Evolutionary conservation across 2,113 vertebrate species (phyloP).

Genomic region (Axis porcinus): DNA sequence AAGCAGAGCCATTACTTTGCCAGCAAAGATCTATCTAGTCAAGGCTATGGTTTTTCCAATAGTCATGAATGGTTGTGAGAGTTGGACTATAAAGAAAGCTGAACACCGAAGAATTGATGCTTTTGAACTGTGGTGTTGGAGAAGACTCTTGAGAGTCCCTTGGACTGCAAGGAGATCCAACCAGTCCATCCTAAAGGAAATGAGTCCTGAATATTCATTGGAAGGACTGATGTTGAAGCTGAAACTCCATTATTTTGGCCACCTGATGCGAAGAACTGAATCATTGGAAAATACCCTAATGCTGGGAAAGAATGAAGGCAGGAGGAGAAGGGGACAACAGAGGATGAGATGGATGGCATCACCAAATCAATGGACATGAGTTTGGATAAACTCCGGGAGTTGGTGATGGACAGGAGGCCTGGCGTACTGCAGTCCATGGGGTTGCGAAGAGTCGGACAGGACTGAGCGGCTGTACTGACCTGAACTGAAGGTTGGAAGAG

Average conservation of each 20-base stretch:
- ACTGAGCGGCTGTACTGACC: not conserved
- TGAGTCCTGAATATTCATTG: not conserved
- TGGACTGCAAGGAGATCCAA: not conserved
- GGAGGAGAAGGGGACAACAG: not conserved
- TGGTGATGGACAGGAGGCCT: not conserved
- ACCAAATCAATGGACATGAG: not conserved
- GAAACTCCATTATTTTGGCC: not conserved
- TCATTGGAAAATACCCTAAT: not conserved
- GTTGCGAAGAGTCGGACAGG: not conserved
- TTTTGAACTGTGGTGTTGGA: not conserved
- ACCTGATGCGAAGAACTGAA: not conserved
- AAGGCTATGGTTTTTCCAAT: not conserved
- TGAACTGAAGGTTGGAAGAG: not conserved
- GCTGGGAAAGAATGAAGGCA: rapidly evolving
- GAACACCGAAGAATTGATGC: not conserved
- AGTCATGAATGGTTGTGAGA: not conserved
- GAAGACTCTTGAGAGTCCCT: not conserved
- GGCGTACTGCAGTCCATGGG: rapidly evolving
- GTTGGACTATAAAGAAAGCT: not conserved
- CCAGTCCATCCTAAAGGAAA: not conserved
- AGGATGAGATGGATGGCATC: not conserved
- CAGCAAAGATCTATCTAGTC: not conserved
- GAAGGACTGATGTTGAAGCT: not conserved
- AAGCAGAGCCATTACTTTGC: not conserved
- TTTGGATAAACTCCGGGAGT: not conserved